These are phyloP conservation scores for Ischnus inquisitorius DNA, from an alignment of 2,888 invertebrate species.

Conservation along the genomic window DNA sequence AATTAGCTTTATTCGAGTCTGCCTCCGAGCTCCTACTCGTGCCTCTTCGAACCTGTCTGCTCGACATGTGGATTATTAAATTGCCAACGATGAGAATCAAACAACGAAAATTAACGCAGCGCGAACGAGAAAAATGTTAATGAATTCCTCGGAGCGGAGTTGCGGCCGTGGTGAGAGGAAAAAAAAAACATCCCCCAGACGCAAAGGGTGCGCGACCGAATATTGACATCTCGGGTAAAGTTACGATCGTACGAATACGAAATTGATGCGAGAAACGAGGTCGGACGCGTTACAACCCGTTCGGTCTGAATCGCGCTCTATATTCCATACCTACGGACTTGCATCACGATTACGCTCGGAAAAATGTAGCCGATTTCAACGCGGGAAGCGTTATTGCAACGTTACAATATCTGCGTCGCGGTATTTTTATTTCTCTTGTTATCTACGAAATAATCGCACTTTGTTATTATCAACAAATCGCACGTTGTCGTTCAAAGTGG, in stretches of 20 bases:
- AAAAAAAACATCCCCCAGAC: neutral
- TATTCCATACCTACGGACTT: neutral
- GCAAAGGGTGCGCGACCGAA: neutral
- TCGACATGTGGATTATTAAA: neutral
- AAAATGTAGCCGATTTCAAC: neutral
- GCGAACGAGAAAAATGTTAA: neutral
- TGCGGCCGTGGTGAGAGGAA: neutral
- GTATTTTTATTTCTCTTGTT: too few species aligned
- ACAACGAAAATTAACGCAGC: too few species aligned
- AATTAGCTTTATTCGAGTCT: neutral
- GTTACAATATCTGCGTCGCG: neutral
- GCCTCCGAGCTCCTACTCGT: neutral
- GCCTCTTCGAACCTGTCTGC: neutral
- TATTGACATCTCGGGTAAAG: constrained; percentile 30
- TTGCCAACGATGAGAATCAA: neutral
- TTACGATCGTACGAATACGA: constrained; percentile 40
- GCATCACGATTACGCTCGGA: neutral
- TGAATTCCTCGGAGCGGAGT: neutral
- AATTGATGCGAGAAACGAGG: constrained; percentile 14
- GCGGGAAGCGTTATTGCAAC: neutral
- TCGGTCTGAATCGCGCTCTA: neutral
- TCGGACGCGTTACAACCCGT: neutral
- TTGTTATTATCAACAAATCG: too few species aligned
- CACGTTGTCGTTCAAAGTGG: too few species aligned
- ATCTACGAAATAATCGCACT: too few species aligned